Conservation (phyloP, 2,797 vertebrate species). For the Sternotherus odoratus region DNA sequence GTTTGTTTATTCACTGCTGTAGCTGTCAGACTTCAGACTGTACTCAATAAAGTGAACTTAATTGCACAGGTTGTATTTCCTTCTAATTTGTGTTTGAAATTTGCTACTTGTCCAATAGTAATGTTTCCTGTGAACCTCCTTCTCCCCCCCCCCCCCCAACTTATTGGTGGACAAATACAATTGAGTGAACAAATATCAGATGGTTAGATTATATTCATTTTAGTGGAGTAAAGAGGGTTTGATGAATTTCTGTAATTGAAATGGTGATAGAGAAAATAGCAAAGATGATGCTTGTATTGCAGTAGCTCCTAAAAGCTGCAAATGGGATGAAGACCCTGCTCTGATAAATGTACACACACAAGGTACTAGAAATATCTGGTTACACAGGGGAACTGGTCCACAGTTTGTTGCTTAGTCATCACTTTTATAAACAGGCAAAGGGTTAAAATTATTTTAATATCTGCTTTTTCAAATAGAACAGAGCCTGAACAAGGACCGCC, state of each 20-base stretch:
- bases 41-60: slow-evolving; percentile 80
- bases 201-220: slow-evolving; percentile 21
- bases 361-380: neutral
- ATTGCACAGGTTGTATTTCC: slow-evolving; percentile 62
- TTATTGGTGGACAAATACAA: neutral
- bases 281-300: neutral
- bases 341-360: neutral
- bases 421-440: neutral
- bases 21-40: slow-evolving; percentile 75
- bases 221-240: slow-evolving; percentile 17
- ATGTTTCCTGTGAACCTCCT: neutral
- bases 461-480: slow-evolving; percentile 16
- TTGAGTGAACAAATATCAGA: neutral
- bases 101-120: slow-evolving; percentile 1
- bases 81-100: slow-evolving; percentile 27
- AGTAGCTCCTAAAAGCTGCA: neutral
- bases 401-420: neutral
- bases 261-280: neutral
- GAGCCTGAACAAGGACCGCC: slow-evolving; percentile 31
- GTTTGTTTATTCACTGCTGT: slow-evolving; percentile 72
- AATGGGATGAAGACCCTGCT: neutral
- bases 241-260: slow-evolving; percentile 12
- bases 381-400: neutral
- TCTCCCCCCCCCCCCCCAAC: neutral
- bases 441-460: slow-evolving; percentile 1